phyloP scores from a whole-genome alignment of 2,888 invertebrate species.

The Griposia aprilina region DNA sequence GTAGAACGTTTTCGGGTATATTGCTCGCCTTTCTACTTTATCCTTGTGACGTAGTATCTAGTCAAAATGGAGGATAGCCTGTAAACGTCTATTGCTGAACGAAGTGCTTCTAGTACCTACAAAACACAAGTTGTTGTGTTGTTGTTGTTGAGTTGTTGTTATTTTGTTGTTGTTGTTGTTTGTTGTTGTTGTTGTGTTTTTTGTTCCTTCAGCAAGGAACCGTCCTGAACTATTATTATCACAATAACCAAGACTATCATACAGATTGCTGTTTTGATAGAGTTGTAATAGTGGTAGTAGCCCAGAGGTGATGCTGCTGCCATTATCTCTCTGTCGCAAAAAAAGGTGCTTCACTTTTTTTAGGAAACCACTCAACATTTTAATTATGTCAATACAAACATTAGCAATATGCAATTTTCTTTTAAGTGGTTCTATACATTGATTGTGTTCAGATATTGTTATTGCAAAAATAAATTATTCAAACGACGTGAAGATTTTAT shows the following conservation, averaged over 20 bases:
- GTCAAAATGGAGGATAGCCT: background rate
- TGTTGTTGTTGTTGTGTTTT: no score
- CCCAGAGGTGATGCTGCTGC: background rate
- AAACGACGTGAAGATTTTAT: slow-evolving; percentile 22
- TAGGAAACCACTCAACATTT: background rate
- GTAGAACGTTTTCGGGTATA: background rate
- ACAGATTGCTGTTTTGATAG: background rate
- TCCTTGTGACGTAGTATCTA: background rate
- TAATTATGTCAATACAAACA: background rate
- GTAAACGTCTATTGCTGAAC: no score
- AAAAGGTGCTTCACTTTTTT: background rate
- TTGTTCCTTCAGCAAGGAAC: background rate
- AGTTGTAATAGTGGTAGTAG: no score
- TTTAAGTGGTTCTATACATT: background rate
- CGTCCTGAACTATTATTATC: background rate
- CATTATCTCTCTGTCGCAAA: background rate
- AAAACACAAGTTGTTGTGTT: no score
- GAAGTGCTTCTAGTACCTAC: background rate
- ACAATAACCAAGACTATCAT: background rate
- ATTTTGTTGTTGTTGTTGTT: no score
- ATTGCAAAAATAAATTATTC: slow-evolving; percentile 28
- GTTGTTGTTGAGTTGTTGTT: no score
- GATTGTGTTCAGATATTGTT: slow-evolving; percentile 5
- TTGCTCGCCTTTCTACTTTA: background rate
- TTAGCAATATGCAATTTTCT: background rate